Evolutionary conservation across 2,113 vertebrate genomes (phyloP).

Genomic region (Gopherus flavomarginatus): DNA sequence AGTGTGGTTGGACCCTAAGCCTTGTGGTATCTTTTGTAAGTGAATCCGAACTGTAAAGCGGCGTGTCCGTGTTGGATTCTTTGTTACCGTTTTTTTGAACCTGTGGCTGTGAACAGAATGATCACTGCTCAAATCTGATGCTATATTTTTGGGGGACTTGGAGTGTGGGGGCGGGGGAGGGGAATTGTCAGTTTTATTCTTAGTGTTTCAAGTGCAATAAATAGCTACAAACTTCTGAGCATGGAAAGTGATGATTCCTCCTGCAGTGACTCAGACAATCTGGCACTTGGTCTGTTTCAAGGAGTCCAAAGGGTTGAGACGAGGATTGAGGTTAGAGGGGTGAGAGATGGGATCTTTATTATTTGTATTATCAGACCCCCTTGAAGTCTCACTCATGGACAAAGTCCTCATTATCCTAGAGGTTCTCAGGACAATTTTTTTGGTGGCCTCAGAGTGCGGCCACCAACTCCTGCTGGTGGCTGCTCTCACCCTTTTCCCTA

Average conservation of each 20-base stretch:
- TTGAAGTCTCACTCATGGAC: neutral
- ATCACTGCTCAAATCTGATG: conserved; percentile 79
- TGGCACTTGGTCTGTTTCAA: neutral
- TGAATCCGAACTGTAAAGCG: conserved; percentile 67
- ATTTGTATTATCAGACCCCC: neutral
- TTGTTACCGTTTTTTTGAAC: conserved; percentile 67
- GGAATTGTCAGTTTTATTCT: conserved; percentile 83
- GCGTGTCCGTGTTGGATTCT: conserved; percentile 75
- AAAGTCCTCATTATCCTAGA: neutral
- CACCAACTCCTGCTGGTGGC: too few species aligned
- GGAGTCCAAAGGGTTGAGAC: neutral
- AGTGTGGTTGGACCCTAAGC: conserved; percentile 65
- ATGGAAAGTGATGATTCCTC: conserved; percentile 63
- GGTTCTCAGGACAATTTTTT: too few species aligned
- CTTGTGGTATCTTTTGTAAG: conserved; percentile 68
- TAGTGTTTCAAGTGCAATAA: conserved; percentile 89
- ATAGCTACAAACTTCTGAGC: conserved; percentile 83
- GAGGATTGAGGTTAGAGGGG: neutral
- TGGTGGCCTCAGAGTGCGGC: too few species aligned
- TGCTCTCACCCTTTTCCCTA: too few species aligned
- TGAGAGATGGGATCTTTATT: neutral
- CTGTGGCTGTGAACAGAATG: conserved; percentile 81
- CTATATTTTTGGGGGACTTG: conserved; percentile 50
- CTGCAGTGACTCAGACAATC: conserved; percentile 40
- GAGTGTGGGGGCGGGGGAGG: conserved; percentile 50